Evolutionary conservation across 2,888 invertebrate genomes (phyloP), one percentile per base, ranked within the genome.

Genomic region (Phaedon cochleariae): DNA sequence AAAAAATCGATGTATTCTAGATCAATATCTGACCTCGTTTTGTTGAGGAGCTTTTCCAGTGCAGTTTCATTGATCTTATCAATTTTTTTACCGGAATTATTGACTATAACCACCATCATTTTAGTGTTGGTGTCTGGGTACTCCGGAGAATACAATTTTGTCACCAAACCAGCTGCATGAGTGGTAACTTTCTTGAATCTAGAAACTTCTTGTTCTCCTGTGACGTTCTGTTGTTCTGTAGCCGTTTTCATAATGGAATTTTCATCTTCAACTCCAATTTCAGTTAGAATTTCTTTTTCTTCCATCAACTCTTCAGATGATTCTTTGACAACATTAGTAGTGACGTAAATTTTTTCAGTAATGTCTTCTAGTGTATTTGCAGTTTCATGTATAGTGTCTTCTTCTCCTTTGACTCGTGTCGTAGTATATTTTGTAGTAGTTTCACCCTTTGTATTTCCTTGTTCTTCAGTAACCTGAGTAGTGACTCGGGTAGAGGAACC

Each of bases 21-120:
- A 29, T 68, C 54, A 7, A 74, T 17, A n/a, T 73, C 67, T 6
- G 65, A 49, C 9, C 72, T 26, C 5, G 70, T 46, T 31, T 67
- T 68, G 20, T 73, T 69, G 4, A 73, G 34, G 20, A 75, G 60
- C 34, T 67, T 68, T 48, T 75, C 71, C 18, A 76, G 52, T 17
- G 65, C 17, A 1, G 72, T 62, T 34, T 71, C 63, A 37, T 75
- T 74, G 9, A 74, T 29, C 59, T 73, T 72, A 29, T 52, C 52
- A 4, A 71, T 53, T 61, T 71, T 68, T 9, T 52, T 60, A 34
- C 64, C 68, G 7, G 69, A 71, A 51, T 71, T 69, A 48, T 75
- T 74, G 15, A 75, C 64, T 7, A 76, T 66, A 29, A 73, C 49
- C 22, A 76, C 73, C 15, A 73, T 34, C 10, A 59, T 62, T 59